Evolutionary conservation across 64 coral and sea anemone species (phyloP).

Genomic region (Porites australiensis): DNA sequence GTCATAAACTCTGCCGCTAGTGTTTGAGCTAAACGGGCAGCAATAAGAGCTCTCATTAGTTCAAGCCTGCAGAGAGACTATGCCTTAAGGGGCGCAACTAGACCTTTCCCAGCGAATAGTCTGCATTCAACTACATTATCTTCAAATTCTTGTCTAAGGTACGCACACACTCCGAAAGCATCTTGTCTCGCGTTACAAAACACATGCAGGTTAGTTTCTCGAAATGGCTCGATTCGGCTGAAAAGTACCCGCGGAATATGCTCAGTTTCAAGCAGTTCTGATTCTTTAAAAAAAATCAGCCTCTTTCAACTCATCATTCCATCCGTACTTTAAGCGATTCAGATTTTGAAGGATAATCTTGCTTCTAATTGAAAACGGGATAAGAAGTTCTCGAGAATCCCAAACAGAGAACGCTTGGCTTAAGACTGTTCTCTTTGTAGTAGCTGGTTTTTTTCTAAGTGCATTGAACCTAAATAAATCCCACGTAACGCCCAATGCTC

Average conservation of each 20-base stretch:
- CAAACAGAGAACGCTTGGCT: not conserved
- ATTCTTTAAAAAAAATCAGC: not conserved
- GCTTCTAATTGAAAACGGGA: not conserved
- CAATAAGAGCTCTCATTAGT: too few species aligned
- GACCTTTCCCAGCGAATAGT: not conserved
- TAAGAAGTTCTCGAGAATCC: not conserved
- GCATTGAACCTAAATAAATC: too few species aligned
- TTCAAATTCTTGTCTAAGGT: not conserved
- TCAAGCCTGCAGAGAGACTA: too few species aligned
- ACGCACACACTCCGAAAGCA: not conserved
- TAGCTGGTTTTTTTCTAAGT: too few species aligned
- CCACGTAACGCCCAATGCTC: not conserved
- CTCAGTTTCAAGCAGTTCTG: not conserved
- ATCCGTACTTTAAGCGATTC: not conserved
- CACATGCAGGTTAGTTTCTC: not conserved
- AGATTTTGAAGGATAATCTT: too few species aligned
- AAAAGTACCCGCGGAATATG: not conserved
- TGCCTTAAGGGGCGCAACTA: not conserved
- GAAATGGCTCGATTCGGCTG: not conserved
- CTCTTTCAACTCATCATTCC: conserved; percentile 20
- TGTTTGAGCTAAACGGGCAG: too few species aligned
- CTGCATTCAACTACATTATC: not conserved
- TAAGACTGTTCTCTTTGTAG: not conserved
- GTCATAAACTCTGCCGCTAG: too few species aligned
- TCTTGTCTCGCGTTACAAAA: conserved; percentile 13